Base-by-base conservation (phyloP, 2,113 vertebrate species). In the Alaudala cheleensis region DNA sequence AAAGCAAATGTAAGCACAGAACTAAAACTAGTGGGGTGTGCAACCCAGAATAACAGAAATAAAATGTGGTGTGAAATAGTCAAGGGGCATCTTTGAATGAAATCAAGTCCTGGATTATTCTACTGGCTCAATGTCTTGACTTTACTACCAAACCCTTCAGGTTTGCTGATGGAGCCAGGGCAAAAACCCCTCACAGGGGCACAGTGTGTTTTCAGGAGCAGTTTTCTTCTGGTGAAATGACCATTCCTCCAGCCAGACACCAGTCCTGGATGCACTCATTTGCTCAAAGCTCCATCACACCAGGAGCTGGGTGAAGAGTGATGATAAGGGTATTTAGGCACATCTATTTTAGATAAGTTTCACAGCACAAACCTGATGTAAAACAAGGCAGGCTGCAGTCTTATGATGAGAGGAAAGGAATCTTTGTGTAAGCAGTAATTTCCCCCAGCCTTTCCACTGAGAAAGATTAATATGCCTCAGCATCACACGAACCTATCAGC, bases 121-220 rank as follows among this genome's bases (percentile, higher is more conserved):
- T 26, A 6, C 31, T 37, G 15, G 34, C 37, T 81, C 13, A 29
- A 15, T 64, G 7, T 37, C 12, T 69, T 81, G 24, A 37, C 25
- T 67, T 33, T 58, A 14, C 14, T 10, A 50, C 26, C 34, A 62
- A 60, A 29, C 20, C 24, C 69, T 8, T 44, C 49, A 64, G 34
- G 12, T 51, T 82, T 82, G 53, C n/a, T 82, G 49, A n/a, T 19
- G 28, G 29, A 69, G 6, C 18, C 0, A 4, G 21, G 49, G 28
- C 14, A 92, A 20, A 42, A 21, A 47, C 6, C 7, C 16, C 5
- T 67, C 1, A 2, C 1, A 3, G 15, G 15, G 2, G 0, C n/a
- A 65, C 12, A 10, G 3, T 8, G 10, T 57, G 25, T 31, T 79
- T 83, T 44, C 37, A 57, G 76, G 28, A 65, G 11, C 10, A 69